Evolutionary conservation across 2,797 vertebrate genomes (phyloP).

Genomic region (Tapera naevia): DNA sequence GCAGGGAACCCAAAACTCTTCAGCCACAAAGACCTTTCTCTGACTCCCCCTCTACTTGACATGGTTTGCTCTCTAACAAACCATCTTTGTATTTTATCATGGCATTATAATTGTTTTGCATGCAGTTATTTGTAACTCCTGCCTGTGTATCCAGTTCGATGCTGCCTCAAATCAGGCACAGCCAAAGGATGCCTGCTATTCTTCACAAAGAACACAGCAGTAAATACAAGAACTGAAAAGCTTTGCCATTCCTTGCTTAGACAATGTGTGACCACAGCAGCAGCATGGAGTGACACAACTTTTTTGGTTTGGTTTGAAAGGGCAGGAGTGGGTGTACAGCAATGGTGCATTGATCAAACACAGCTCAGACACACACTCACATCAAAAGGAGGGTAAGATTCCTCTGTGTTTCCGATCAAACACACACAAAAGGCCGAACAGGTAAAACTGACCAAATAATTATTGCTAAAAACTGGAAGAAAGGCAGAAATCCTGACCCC

Average conservation of each 20-base stretch:
- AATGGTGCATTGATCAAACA: neutral
- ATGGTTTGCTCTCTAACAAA: constrained; percentile 9
- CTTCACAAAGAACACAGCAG: constrained; percentile 1
- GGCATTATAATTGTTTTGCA: constrained; percentile 39
- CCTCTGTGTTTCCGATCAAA: neutral
- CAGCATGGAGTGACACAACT: neutral
- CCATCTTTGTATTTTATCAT: constrained; percentile 28
- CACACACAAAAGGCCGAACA: neutral
- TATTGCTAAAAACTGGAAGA: neutral
- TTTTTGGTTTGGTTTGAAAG: neutral
- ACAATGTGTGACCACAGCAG: neutral
- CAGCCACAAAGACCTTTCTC: neutral
- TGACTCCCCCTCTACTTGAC: neutral
- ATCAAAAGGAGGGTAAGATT: neutral
- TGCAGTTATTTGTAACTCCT: constrained; percentile 28
- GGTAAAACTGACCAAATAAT: constrained; percentile 5
- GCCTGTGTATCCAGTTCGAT: constrained; percentile 1
- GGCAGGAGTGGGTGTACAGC: neutral
- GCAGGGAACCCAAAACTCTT: neutral
- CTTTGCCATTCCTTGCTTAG: constrained; percentile 13
- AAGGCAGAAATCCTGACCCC: neutral
- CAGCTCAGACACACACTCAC: neutral
- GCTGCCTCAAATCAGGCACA: constrained; percentile 30
- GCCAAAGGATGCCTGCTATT: neutral
- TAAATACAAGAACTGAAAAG: constrained; percentile 27